Percentiles rank a stretch among this genome's conserved stretches.
phyloP scores from a whole-genome alignment of 2,888 invertebrate species.

The Keiferia lycopersicella region DNA sequence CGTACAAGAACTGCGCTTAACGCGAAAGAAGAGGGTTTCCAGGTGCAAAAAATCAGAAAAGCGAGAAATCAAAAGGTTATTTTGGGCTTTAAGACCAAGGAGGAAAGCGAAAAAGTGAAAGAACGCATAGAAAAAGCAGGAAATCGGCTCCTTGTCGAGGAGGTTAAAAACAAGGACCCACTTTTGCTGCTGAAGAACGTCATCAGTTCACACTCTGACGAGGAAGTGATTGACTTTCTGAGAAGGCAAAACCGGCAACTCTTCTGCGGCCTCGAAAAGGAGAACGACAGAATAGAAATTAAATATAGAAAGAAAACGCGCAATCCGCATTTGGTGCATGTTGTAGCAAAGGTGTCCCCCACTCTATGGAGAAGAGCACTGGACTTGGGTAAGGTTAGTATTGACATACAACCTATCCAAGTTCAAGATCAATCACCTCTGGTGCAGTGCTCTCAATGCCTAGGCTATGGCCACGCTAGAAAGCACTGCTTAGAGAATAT shows the following conservation, averaged over 20 bases:
- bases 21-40: neutral
- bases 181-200: conserved; percentile 25
- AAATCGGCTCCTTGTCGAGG: conserved; percentile 18
- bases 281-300: neutral
- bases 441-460: conserved; percentile 12
- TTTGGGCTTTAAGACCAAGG: conserved; percentile 25
- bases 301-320: neutral
- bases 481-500: neutral
- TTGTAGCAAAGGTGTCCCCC: neutral
- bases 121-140: neutral
- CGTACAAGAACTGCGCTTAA: conserved; percentile 15
- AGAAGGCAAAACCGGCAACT: neutral
- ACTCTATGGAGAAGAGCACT: neutral
- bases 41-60: conserved; percentile 29
- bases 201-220: neutral
- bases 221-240: neutral
- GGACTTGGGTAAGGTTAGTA: neutral
- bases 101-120: conserved; percentile 20
- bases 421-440: conserved; percentile 15
- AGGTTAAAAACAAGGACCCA: conserved; percentile 28
- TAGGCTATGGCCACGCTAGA: conserved; percentile 19
- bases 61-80: conserved; percentile 30
- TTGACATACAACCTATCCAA: conserved; percentile 2
- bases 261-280: conserved; percentile 15
- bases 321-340: conserved; percentile 1